Evolutionary conservation across 2,888 invertebrate species (phyloP).

Genomic region (Bombylius major): DNA sequence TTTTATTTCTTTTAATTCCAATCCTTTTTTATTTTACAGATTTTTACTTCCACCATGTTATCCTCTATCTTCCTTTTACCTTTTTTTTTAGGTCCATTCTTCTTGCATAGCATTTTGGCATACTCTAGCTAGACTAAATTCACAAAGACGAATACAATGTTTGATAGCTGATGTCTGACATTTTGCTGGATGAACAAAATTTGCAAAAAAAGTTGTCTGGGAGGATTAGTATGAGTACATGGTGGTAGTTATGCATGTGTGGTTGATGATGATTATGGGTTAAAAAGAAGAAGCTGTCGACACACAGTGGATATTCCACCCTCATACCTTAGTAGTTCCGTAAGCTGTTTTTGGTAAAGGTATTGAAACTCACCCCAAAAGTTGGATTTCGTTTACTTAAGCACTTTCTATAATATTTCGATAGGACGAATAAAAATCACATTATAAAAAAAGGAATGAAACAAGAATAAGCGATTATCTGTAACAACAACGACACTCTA

Average conservation of each 20-base stretch:
- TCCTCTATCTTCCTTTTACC: background rate
- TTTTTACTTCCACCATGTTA: constrained; percentile 3
- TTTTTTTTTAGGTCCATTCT: background rate
- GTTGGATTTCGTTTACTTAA: constrained; percentile 5
- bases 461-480: constrained; percentile 1
- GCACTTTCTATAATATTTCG: constrained; percentile 6
- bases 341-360: background rate
- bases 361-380: background rate
- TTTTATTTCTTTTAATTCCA: background rate
- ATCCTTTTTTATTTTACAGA: constrained; percentile 6
- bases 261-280: too few relatives aligned
- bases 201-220: constrained; percentile 7
- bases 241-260: too few relatives aligned
- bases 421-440: constrained; percentile 1
- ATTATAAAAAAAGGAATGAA: background rate
- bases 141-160: constrained; percentile 3
- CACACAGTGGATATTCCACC: background rate
- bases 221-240: background rate
- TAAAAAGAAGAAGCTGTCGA: background rate
- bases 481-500: background rate
- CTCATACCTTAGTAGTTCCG: background rate
- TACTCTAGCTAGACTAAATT: background rate
- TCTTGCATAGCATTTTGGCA: background rate
- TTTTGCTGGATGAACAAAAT: constrained; percentile 6
- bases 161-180: constrained; percentile 7